Conservation (phyloP, 2,797 vertebrate genomes). For the Notolepis coatsorum region DNA sequence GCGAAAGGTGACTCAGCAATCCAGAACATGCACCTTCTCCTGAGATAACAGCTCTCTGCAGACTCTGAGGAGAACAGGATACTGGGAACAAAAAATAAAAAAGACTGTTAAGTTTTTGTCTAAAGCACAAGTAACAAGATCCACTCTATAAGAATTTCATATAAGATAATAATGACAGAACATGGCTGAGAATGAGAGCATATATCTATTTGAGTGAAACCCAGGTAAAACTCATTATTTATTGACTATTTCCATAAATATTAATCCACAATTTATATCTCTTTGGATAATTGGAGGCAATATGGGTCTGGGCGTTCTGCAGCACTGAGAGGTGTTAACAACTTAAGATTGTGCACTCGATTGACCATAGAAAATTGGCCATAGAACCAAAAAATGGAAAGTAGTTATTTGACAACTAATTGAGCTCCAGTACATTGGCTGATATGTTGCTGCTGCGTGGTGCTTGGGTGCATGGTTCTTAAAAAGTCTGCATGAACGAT, state of each 20-base stretch:
- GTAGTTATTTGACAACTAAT: conserved; percentile 13
- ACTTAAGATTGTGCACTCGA: conserved; percentile 7
- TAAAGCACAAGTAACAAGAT: conserved; percentile 29
- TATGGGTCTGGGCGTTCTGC: conserved; percentile 26
- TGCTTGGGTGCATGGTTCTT: neutral
- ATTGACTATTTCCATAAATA: conserved; percentile 78
- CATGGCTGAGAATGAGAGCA: conserved; percentile 54
- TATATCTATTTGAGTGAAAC: conserved; percentile 63
- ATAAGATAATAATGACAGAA: conserved; percentile 60
- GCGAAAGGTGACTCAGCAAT: conserved; percentile 84
- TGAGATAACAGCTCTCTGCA: conserved; percentile 71
- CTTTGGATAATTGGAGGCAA: conserved; percentile 51
- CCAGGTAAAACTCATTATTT: conserved; percentile 70
- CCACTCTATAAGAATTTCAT: conserved; percentile 45
- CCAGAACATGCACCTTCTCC: conserved; percentile 67
- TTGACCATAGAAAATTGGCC: conserved; percentile 11
- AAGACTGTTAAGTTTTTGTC: neutral
- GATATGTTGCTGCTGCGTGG: neutral
- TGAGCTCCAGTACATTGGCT: neutral
- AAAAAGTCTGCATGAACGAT: conserved; percentile 2
- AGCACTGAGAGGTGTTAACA: conserved; percentile 34
- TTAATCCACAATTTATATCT: conserved; percentile 73
- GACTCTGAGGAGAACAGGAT: conserved; percentile 64
- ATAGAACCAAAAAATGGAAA: conserved; percentile 24
- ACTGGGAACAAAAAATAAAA: conserved; percentile 45